Percentiles rank a stretch among this genome's conserved stretches.
Evolutionary conservation across 2,113 vertebrate species (phyloP).

Genomic region (Hyaena hyaena): DNA sequence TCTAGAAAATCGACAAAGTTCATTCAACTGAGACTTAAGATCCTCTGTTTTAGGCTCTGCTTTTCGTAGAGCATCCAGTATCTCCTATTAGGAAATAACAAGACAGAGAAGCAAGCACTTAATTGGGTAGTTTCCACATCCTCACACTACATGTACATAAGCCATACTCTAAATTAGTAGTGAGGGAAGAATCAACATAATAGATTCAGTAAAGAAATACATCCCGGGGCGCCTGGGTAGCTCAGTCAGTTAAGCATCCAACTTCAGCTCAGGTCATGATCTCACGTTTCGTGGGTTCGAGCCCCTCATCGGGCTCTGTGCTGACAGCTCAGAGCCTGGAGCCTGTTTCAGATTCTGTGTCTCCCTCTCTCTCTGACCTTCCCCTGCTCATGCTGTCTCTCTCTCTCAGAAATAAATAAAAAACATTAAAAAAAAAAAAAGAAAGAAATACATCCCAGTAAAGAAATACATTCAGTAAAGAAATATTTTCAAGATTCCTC

Average conservation of each 20-base stretch:
- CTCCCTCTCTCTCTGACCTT: no score
- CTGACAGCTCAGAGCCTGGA: no score
- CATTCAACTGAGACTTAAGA: slow-evolving; percentile 95
- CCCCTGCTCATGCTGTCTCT: no score
- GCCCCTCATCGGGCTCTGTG: no score
- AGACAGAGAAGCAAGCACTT: slow-evolving; percentile 18
- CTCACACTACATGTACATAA: rapidly evolving
- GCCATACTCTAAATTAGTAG: not conserved
- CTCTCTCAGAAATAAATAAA: no score
- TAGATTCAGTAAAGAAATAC: not conserved
- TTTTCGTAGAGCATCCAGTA: slow-evolving; percentile 90
- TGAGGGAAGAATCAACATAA: not conserved
- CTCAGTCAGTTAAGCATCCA: no score
- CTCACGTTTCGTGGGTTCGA: no score
- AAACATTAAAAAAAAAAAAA: no score
- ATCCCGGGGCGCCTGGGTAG: no score
- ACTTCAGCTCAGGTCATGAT: no score
- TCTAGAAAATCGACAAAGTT: slow-evolving; percentile 95
- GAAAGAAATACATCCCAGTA: not conserved
- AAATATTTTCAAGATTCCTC: not conserved
- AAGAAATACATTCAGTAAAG: not conserved
- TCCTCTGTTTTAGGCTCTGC: slow-evolving; percentile 94
- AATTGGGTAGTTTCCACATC: not conserved
- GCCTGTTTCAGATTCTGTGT: no score
- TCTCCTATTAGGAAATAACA: slow-evolving; percentile 86